Conservation (phyloP, 2,797 vertebrate genomes). For the Rhinogobio ventralis region DNA sequence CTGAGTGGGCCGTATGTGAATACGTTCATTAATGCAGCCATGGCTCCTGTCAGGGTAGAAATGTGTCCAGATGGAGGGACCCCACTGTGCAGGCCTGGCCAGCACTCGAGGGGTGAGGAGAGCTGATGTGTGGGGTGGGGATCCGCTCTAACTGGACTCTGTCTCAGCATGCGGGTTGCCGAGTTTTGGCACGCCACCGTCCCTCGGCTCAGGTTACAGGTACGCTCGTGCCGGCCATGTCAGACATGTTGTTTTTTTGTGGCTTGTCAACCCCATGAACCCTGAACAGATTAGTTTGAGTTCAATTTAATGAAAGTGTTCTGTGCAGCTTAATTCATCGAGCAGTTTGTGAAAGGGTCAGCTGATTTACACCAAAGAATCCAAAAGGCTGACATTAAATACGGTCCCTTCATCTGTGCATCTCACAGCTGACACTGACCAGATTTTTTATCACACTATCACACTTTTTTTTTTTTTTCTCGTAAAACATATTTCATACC, state of each 20-base stretch:
- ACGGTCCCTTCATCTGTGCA: slow-evolving; percentile 41
- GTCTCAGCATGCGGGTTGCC: slow-evolving; percentile 67
- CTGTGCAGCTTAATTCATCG: slow-evolving; percentile 58
- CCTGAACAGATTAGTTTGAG: slow-evolving; percentile 61
- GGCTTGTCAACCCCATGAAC: slow-evolving; percentile 62
- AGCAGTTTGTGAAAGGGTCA: slow-evolving; percentile 60
- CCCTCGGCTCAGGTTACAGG: slow-evolving; percentile 71
- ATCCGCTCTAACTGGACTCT: slow-evolving; percentile 67
- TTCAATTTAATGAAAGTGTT: slow-evolving; percentile 60
- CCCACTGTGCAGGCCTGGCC: slow-evolving; percentile 70
- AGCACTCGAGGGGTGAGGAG: slow-evolving; percentile 62
- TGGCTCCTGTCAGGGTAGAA: slow-evolving; percentile 68
- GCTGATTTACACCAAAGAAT: slow-evolving; percentile 56
- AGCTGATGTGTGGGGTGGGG: slow-evolving; percentile 71
- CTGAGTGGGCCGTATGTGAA: slow-evolving; percentile 68
- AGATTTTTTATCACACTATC: not conserved
- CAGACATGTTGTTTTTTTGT: slow-evolving; percentile 68
- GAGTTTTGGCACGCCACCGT: slow-evolving; percentile 61
- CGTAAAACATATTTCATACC: not conserved
- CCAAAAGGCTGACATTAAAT: slow-evolving; percentile 49
- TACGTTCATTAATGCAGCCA: slow-evolving; percentile 66
- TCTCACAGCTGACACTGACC: slow-evolving; percentile 32
- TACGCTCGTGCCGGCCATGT: slow-evolving; percentile 59
- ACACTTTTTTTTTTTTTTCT: too few relatives aligned
- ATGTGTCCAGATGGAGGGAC: slow-evolving; percentile 75